These are phyloP conservation scores for Menidia beryllina DNA, from an alignment of 2,113 vertebrate genomes.

Conservation along the genomic window DNA sequence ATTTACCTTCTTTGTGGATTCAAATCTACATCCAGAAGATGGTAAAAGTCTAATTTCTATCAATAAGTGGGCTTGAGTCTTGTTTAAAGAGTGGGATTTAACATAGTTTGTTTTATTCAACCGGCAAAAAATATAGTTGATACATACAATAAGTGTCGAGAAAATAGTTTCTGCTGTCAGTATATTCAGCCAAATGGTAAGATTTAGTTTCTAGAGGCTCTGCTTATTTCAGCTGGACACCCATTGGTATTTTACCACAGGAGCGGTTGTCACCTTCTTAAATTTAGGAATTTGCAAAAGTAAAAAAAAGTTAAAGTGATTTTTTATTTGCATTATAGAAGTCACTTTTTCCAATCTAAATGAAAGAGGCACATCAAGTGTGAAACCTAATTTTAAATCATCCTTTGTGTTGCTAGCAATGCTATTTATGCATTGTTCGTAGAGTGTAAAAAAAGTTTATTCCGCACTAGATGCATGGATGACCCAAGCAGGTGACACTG, in stretches of 20 bases:
- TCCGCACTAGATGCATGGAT: conserved; percentile 30
- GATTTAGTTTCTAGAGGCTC: too few species aligned
- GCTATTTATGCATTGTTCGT: conserved; percentile 50
- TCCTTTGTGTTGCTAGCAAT: conserved; percentile 25
- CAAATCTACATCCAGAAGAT: conserved; percentile 4
- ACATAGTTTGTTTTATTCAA: conserved; percentile 6
- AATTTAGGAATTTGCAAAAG: too few species aligned
- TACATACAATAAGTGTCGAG: too few species aligned
- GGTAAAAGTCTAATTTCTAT: conserved; percentile 12
- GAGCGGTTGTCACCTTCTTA: too few species aligned
- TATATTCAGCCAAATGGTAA: too few species aligned
- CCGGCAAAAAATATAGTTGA: too few species aligned
- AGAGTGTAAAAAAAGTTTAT: conserved; percentile 25
- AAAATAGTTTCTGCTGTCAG: too few species aligned
- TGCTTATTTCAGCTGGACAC: too few species aligned
- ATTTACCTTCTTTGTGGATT: background rate
- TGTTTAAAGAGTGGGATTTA: background rate
- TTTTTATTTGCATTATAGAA: background rate
- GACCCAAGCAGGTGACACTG: conserved; percentile 47
- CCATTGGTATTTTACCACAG: too few species aligned
- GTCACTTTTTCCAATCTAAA: conserved; percentile 2
- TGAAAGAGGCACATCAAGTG: background rate
- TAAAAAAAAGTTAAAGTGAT: too few species aligned
- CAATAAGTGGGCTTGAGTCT: conserved; percentile 12
- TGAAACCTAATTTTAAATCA: conserved; percentile 24